Percentiles rank a stretch among this genome's conserved stretches.
These are phyloP conservation scores for Hippasteria phrygiana DNA, from an alignment of 53 echinoderm and acorn worm genomes.

Conservation along the genomic window DNA sequence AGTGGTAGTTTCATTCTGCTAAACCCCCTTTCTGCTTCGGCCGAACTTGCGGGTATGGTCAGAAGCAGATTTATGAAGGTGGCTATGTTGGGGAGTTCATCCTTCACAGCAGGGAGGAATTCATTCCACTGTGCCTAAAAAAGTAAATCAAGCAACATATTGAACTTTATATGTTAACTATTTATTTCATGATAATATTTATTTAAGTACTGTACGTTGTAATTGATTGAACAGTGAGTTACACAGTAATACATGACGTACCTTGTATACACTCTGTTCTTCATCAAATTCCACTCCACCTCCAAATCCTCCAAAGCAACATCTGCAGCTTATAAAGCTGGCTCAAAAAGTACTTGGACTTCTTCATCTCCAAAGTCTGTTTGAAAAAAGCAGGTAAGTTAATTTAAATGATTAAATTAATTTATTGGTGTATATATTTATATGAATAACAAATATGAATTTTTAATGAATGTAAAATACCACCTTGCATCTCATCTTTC, in stretches of 20 bases:
- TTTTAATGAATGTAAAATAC: not conserved
- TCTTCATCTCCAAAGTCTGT: conserved; percentile 7
- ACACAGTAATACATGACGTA: too few relatives aligned
- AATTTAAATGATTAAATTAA: not conserved
- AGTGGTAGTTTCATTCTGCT: conserved; percentile 33
- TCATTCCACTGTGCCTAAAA: conserved; percentile 29
- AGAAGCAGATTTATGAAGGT: conserved; percentile 22
- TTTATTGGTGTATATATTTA: not conserved
- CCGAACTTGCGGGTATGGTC: conserved; percentile 54
- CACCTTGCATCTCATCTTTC: conserved; percentile 30
- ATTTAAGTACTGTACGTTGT: too few relatives aligned
- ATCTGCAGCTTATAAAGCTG: not conserved
- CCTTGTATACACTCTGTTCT: too few relatives aligned
- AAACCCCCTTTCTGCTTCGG: conserved; percentile 58
- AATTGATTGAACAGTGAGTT: too few relatives aligned
- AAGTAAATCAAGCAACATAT: not conserved
- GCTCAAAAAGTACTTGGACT: not conserved
- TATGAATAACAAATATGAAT: not conserved
- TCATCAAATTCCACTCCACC: conserved; percentile 28
- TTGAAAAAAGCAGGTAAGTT: conserved; percentile 1
- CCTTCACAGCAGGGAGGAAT: not conserved
- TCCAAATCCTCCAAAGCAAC: not conserved
- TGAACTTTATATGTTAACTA: too few relatives aligned
- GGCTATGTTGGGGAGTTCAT: conserved; percentile 45
- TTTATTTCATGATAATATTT: too few relatives aligned